phyloP scores from a whole-genome alignment of 2,113 vertebrate genomes.

The Zosterops japonicus region DNA sequence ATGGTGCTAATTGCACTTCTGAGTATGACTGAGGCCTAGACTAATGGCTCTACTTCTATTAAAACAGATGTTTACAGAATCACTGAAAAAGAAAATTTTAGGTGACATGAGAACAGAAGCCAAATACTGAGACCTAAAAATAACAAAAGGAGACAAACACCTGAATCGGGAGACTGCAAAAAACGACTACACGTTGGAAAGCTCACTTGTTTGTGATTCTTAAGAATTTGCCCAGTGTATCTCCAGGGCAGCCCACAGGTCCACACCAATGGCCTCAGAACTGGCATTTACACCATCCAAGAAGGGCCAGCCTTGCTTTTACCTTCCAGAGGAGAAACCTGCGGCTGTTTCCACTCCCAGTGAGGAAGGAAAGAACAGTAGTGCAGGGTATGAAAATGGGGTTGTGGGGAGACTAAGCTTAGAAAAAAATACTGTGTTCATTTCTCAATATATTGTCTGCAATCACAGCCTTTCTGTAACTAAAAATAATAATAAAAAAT shows the following conservation, averaged over 20 bases:
- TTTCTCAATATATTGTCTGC: background rate
- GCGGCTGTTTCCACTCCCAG: background rate
- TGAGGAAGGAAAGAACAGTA: background rate
- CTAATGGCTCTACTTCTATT: background rate
- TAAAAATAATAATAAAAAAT: background rate
- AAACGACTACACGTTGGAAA: background rate
- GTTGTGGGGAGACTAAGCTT: background rate
- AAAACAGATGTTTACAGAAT: background rate
- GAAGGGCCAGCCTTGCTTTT: background rate
- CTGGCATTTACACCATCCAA: background rate
- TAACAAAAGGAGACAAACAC: background rate
- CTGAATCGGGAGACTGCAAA: background rate
- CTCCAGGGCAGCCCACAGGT: background rate
- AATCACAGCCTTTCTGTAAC: background rate
- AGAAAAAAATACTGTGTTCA: background rate
- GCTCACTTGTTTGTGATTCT: background rate
- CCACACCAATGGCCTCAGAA: rapidly evolving
- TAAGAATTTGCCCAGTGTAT: background rate
- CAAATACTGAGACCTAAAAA: background rate
- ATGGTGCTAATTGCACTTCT: background rate
- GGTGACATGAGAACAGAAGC: background rate
- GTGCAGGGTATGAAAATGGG: background rate
- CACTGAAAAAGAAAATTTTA: background rate
- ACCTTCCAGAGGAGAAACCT: background rate
- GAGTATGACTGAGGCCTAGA: background rate